Conservation (phyloP, 2,797 vertebrate species). For the Pseudochirops corinnae region DNA sequence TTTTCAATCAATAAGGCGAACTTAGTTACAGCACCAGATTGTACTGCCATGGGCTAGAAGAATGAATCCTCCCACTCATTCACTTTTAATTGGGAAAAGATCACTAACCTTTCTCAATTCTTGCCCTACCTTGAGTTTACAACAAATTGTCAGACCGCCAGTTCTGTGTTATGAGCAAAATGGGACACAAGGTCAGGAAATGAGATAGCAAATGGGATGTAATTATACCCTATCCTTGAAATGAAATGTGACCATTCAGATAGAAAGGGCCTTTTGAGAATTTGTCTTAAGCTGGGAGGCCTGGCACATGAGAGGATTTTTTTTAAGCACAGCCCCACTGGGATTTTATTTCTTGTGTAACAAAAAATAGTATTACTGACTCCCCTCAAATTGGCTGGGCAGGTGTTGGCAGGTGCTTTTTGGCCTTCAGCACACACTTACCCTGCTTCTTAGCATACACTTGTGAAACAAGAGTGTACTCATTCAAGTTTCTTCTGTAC, state of each 20-base stretch:
- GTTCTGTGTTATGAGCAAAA: background rate
- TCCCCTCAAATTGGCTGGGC: background rate
- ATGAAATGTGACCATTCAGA: background rate
- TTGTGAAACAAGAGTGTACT: background rate
- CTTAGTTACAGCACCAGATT: background rate
- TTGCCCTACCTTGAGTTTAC: background rate
- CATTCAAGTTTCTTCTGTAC: background rate
- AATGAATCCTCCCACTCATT: background rate
- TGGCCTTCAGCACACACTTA: background rate
- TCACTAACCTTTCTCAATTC: constrained; percentile 1
- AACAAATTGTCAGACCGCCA: background rate
- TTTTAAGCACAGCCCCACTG: background rate
- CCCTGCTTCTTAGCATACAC: background rate
- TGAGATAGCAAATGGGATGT: background rate
- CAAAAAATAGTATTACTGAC: background rate
- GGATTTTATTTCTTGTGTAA: background rate
- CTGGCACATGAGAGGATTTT: background rate
- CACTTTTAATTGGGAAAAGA: constrained; percentile 4
- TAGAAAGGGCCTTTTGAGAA: background rate
- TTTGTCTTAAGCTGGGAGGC: background rate
- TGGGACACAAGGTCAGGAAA: background rate
- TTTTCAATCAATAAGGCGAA: background rate
- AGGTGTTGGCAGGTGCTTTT: background rate
- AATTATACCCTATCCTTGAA: background rate
- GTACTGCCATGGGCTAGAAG: background rate